A percentile compares a stretch with the other conserved stretches of the same genome.
These are phyloP conservation scores for Dunckerocampus dactyliophorus DNA, from an alignment of 2,113 vertebrate species.

Conservation along the genomic window DNA sequence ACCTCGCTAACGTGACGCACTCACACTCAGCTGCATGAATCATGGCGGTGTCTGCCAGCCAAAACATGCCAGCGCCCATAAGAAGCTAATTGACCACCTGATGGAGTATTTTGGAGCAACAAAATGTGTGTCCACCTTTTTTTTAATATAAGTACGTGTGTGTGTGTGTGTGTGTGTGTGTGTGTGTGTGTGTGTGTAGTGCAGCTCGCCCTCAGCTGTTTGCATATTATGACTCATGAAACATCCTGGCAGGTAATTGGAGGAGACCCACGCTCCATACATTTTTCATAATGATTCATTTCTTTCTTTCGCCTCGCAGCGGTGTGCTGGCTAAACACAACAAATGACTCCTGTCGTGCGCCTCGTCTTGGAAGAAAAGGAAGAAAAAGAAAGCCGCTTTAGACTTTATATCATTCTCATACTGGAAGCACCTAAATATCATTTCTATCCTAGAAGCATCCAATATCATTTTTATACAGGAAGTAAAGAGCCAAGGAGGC, in stretches of 20 bases:
- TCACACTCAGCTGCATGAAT: not conserved
- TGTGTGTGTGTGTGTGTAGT: not conserved
- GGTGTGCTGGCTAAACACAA: slow-evolving; percentile 59
- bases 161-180: not conserved
- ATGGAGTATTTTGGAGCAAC: slow-evolving; percentile 3
- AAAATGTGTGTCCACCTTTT: not conserved
- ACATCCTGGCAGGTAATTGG: slow-evolving; percentile 74
- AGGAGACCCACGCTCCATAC: slow-evolving; percentile 60
- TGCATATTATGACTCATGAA: slow-evolving; percentile 70
- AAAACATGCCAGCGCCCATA: slow-evolving; percentile 7
- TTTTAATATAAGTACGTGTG: not conserved
- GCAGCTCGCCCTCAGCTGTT: slow-evolving; percentile 50
- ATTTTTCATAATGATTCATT: slow-evolving; percentile 69
- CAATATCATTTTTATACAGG: too few relatives aligned
- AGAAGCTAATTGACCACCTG: slow-evolving; percentile 13
- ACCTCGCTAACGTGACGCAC: not conserved
- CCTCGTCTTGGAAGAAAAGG: not conserved
- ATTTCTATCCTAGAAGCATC: too few relatives aligned
- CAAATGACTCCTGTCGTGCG: slow-evolving; percentile 43
- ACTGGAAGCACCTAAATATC: too few relatives aligned
- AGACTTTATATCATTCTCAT: too few relatives aligned
- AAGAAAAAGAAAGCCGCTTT: not conserved
- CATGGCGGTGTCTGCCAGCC: not conserved
- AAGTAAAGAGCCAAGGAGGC: too few relatives aligned
- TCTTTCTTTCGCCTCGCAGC: slow-evolving; percentile 45